Evolutionary conservation across 2,888 invertebrate species (phyloP).

Genomic region (Limenitis camilla): DNA sequence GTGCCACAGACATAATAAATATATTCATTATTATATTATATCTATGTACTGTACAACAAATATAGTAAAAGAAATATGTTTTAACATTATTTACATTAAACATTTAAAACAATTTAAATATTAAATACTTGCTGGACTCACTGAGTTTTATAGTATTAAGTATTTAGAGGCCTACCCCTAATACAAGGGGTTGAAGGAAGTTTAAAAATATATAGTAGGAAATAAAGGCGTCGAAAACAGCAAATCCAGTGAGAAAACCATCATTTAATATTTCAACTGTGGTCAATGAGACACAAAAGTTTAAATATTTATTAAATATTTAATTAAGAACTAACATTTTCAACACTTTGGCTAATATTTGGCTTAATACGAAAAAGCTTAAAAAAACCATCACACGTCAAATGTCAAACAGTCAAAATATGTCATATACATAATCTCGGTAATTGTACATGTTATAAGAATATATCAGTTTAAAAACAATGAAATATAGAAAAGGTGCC

Average conservation of each 20-base stretch:
- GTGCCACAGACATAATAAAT: slow-evolving; percentile 2
- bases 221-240: no score
- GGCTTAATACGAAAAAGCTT: slow-evolving; percentile 50
- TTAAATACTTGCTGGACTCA: no score
- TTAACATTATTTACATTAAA: no score
- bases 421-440: slow-evolving; percentile 29
- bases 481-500: slow-evolving; percentile 45
- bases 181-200: no score
- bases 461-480: slow-evolving; percentile 45
- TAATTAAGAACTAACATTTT: slow-evolving; percentile 28
- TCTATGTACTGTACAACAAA: no score
- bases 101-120: no score
- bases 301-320: slow-evolving; percentile 26
- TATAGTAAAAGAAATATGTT: no score
- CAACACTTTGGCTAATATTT: slow-evolving; percentile 65
- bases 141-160: no score
- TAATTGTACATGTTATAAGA: slow-evolving; percentile 52
- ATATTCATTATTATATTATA: no score
- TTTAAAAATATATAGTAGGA: no score
- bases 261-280: not conserved
- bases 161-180: no score
- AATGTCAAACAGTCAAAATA: slow-evolving; percentile 35
- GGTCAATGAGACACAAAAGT: slow-evolving; percentile 29
- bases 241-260: no score
- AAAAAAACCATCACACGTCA: slow-evolving; percentile 28